phyloP scores from a whole-genome alignment of 2,113 vertebrate genomes.

The Halcyon malimbica region DNA sequence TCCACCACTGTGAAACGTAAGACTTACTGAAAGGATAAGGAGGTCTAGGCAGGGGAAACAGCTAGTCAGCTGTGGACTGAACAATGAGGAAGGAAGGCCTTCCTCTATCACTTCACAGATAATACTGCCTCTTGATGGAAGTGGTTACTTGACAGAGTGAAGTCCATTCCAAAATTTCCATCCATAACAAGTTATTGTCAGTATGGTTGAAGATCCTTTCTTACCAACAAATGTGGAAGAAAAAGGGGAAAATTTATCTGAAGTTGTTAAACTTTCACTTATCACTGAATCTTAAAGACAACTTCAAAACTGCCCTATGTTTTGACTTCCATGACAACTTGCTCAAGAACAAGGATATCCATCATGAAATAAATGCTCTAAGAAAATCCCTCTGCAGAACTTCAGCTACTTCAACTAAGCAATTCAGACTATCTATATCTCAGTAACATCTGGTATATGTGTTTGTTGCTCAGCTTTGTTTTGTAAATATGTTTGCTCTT shows the following conservation, averaged over 20 bases:
- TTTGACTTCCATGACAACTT: not conserved
- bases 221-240: not conserved
- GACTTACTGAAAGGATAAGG: not conserved
- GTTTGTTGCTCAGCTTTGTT: slow-evolving; percentile 33
- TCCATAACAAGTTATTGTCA: not conserved
- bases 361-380: not conserved
- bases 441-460: slow-evolving; percentile 59
- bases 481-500: slow-evolving; percentile 62
- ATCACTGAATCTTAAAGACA: not conserved
- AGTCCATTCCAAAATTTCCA: not conserved
- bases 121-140: not conserved
- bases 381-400: slow-evolving; percentile 21
- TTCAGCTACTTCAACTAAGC: slow-evolving; percentile 44
- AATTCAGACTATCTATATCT: slow-evolving; percentile 42
- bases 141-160: not conserved
- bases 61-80: not conserved
- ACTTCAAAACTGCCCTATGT: not conserved
- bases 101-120: not conserved
- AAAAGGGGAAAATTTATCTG: not conserved
- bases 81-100: not conserved
- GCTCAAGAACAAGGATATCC: not conserved
- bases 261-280: not conserved
- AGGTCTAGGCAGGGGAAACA: not conserved
- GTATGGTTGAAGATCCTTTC: not conserved
- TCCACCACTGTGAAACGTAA: not conserved